A percentile compares a stretch with the other conserved stretches of the same genome.
These are phyloP conservation scores for Maniola hyperantus DNA, from an alignment of 2,888 invertebrate genomes.

Conservation along the genomic window DNA sequence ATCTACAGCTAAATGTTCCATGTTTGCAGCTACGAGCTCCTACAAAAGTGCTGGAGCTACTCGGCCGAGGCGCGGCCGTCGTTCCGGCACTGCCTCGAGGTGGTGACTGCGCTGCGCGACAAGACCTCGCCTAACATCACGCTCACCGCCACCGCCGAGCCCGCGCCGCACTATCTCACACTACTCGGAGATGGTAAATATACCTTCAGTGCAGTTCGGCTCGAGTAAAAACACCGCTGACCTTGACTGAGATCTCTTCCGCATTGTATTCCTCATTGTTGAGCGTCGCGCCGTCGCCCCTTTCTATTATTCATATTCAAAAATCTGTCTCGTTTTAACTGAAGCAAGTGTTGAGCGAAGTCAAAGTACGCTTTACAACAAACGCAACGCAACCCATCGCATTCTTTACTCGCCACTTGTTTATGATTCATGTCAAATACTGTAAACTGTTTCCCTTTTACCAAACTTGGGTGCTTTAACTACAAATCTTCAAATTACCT, in stretches of 20 bases:
- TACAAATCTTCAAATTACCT: too few relatives aligned
- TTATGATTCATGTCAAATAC: too few relatives aligned
- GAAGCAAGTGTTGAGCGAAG: too few relatives aligned
- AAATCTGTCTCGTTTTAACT: too few relatives aligned
- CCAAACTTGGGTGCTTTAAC: not conserved
- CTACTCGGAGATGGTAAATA: constrained; percentile 68
- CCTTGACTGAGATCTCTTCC: too few relatives aligned
- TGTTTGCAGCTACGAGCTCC: constrained; percentile 87
- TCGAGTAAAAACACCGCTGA: too few relatives aligned
- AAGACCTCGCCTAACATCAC: constrained; percentile 61
- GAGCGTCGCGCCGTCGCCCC: too few relatives aligned
- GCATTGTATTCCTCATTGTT: too few relatives aligned
- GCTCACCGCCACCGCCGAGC: constrained; percentile 61
- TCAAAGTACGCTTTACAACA: too few relatives aligned
- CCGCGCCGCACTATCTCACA: constrained; percentile 71
- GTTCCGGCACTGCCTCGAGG: constrained; percentile 90
- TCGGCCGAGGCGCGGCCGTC: constrained; percentile 92
- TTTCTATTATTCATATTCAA: too few relatives aligned
- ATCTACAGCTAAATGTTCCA: not conserved
- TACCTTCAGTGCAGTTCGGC: not conserved
- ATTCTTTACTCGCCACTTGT: too few relatives aligned
- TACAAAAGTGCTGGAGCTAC: constrained; percentile 94
- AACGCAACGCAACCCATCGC: too few relatives aligned
- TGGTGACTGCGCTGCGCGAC: constrained; percentile 73
- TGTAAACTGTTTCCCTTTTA: not conserved